Percentiles rank a stretch among this genome's conserved stretches.
phyloP scores from a whole-genome alignment of 1,140 invertebrate species.

The Chelonus insularis region DNA sequence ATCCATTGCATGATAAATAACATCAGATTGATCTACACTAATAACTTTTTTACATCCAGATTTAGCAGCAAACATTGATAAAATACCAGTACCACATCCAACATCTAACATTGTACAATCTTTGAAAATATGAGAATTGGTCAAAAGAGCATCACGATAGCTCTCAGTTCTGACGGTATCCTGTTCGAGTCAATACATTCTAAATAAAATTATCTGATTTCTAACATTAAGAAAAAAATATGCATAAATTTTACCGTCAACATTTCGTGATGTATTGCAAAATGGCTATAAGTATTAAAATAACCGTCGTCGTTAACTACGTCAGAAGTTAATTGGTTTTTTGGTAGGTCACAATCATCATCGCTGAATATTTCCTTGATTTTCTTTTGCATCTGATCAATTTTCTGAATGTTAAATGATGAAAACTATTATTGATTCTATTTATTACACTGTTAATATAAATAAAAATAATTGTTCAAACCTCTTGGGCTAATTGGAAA shows the following conservation, averaged over 20 bases:
- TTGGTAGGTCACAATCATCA: constrained; percentile 56
- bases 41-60: constrained; percentile 92
- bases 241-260: constrained; percentile 63
- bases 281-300: constrained; percentile 96
- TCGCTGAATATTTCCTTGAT: constrained; percentile 53
- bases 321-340: constrained; percentile 51
- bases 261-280: constrained; percentile 97
- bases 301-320: constrained; percentile 74
- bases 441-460: too few relatives aligned
- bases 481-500: constrained; percentile 51
- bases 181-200: too few relatives aligned
- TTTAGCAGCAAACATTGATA: constrained; percentile 94
- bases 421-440: constrained; percentile 1
- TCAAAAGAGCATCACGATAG: constrained; percentile 90
- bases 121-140: constrained; percentile 71
- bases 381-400: constrained; percentile 56
- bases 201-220: too few relatives aligned
- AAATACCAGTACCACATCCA: constrained; percentile 94
- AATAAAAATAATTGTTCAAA: constrained; percentile 29
- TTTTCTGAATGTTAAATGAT: constrained; percentile 52
- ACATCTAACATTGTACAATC: constrained; percentile 92
- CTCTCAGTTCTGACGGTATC: constrained; percentile 91
- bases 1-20: constrained; percentile 84
- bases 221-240: too few relatives aligned
- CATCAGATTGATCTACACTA: constrained; percentile 89